A percentile compares a stretch with the other conserved stretches of the same genome.
These are phyloP conservation scores for Conchocele bisecta DNA, from an alignment of 2,888 invertebrate genomes.

Conservation along the genomic window DNA sequence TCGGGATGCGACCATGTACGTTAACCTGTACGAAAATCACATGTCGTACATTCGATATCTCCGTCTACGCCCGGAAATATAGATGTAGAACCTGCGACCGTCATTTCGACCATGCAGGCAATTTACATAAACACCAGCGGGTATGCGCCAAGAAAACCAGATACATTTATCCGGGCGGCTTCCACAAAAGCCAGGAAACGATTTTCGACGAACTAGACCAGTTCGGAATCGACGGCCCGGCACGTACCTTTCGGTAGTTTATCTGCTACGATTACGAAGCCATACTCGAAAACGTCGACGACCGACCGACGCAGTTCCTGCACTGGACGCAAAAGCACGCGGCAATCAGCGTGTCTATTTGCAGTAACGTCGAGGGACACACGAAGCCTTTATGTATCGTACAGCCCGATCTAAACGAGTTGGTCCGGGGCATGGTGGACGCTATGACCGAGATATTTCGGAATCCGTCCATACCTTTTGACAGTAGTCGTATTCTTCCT, in stretches of 20 bases:
- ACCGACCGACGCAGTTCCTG: slow-evolving; percentile 20
- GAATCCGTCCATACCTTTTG: slow-evolving; percentile 45
- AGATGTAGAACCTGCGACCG: slow-evolving; percentile 42
- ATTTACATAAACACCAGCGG: slow-evolving; percentile 32
- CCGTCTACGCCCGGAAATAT: slow-evolving; percentile 17
- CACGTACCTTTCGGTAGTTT: slow-evolving; percentile 38
- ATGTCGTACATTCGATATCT: slow-evolving; percentile 21
- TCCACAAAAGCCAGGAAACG: slow-evolving; percentile 8
- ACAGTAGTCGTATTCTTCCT: slow-evolving; percentile 28
- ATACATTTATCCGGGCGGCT: slow-evolving; percentile 44
- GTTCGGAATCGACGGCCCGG: slow-evolving; percentile 31
- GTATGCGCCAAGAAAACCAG: slow-evolving; percentile 35
- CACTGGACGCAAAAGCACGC: slow-evolving; percentile 39
- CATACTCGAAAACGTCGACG: slow-evolving; percentile 19
- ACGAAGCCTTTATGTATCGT: too few relatives aligned
- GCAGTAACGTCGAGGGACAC: too few relatives aligned
- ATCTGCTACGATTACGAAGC: slow-evolving; percentile 43
- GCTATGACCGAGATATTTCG: too few relatives aligned
- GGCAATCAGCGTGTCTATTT: too few relatives aligned
- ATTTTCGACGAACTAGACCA: slow-evolving; percentile 41
- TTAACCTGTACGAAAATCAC: slow-evolving; percentile 46
- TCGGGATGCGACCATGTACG: slow-evolving; percentile 31
- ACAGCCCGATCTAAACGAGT: too few relatives aligned
- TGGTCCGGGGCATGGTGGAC: too few relatives aligned
- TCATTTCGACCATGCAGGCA: slow-evolving; percentile 14